Base-by-base conservation (phyloP, 2,113 vertebrate species). In the Neotragus moschatus region DNA sequence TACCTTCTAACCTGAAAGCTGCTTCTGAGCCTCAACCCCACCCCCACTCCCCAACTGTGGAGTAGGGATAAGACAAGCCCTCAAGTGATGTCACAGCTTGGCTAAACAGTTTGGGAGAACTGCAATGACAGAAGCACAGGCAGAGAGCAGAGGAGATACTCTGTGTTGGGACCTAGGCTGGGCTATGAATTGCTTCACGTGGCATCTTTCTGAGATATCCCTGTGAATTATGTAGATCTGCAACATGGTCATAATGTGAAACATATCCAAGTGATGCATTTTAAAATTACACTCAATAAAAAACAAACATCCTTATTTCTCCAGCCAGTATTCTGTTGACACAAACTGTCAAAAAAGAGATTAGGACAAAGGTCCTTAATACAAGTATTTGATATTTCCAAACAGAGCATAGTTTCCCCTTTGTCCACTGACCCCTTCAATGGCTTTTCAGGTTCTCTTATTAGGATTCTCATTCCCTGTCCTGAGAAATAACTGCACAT, bases 381-480 rank as follows among this genome's bases (percentile, higher is more conserved):
- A n/a, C 30, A 93, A 94, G 81, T 45, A 80, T 91, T 63, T 91
- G 82, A 56, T 79, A 93, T 90, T 96, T 98, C 80, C 36, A 33
- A 96, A 85, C 3, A 88, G 12, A 81, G 75, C 80, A 51, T 91
- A 95, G 23, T 82, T 94, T 96, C 45, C 45, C 15, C 51, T 97
- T 94, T 94, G 90, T 93, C 58, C 79, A 79, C 43, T 95, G 90
- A 95, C 79, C 70, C 92, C 89, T 92, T 95, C 87, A 84, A 45
- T 90, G 93, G 80, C 17, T 92, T 81, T 96, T 96, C 28, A 80
- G 90, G 30, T 82, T 96, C 70, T 70, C 53, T 66, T 28, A 77
- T 91, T 95, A 94, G 97, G 93, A 96, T 88, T 97, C 70, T 89
- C 19, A 2, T 87, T 92, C 87, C 43, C 61, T 94, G n/a, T 80